phyloP scores from a whole-genome alignment of 2,888 invertebrate species.

The Kuschelorhynchus macadamiae region DNA sequence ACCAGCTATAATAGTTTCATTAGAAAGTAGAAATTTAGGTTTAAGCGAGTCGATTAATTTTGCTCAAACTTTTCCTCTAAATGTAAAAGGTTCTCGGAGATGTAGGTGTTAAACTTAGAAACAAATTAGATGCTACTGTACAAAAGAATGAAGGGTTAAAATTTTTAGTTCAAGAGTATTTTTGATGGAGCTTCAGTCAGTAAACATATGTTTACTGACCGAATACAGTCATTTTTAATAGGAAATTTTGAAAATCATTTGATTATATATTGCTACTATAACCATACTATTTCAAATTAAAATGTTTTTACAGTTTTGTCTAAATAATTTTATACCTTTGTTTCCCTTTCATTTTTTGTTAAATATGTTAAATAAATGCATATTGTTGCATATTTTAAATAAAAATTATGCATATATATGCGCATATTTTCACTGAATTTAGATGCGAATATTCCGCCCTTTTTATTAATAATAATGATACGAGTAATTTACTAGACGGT shows the following conservation, averaged over 20 bases:
- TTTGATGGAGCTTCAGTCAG: slow-evolving; percentile 6
- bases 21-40: slow-evolving; percentile 16
- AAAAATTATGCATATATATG: no score
- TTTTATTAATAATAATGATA: no score
- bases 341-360: no score
- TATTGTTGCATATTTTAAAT: no score
- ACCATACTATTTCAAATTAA: no score
- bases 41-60: slow-evolving; percentile 17
- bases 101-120: slow-evolving; percentile 9
- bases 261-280: no score
- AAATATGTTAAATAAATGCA: no score
- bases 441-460: no score
- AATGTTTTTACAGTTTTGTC: no score
- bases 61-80: slow-evolving; percentile 16
- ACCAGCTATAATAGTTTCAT: slow-evolving; percentile 14
- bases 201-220: slow-evolving; percentile 1
- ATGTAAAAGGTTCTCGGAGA: slow-evolving; percentile 18
- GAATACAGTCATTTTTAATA: neutral
- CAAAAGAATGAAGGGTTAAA: slow-evolving; percentile 23
- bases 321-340: no score
- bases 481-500: no score
- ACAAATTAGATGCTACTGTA: slow-evolving; percentile 19
- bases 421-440: no score
- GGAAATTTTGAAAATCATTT: neutral
- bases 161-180: slow-evolving; percentile 16